phyloP scores from a whole-genome alignment of 2,113 vertebrate species.

The Prionailurus bengalensis region DNA sequence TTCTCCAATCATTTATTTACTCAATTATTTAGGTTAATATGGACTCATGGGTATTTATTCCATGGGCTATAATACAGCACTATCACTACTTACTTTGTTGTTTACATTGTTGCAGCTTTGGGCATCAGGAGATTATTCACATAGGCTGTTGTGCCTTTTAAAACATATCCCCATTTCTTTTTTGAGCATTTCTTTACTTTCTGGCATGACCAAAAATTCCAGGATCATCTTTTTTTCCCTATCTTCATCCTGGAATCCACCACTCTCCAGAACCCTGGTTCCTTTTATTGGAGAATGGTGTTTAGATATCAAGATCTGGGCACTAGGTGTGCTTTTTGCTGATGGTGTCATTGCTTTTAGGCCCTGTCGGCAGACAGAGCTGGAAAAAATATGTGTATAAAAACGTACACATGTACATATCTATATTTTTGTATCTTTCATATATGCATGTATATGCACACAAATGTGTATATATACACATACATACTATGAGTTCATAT shows the following conservation, averaged over 20 bases:
- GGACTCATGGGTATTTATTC: not conserved
- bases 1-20: not conserved
- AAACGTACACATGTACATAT: not conserved
- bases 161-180: not conserved
- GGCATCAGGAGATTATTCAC: not conserved
- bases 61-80: not conserved
- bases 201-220: not conserved
- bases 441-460: not conserved
- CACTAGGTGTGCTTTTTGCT: not conserved
- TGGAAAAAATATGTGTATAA: not conserved
- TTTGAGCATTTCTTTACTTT: slow-evolving; percentile 34
- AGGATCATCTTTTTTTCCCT: not conserved
- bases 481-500: not conserved
- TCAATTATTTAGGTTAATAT: not conserved
- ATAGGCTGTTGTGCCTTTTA: not conserved
- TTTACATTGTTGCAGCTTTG: slow-evolving; percentile 20
- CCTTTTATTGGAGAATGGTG: slow-evolving; percentile 7
- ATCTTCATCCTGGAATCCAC: not conserved
- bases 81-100: slow-evolving; percentile 42
- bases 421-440: not conserved
- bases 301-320: not conserved
- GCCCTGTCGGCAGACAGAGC: not conserved
- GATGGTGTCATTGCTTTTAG: not conserved
- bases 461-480: not conserved
- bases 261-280: not conserved